Base-by-base conservation (phyloP, 2,113 vertebrate species). In the Paradoxurus hermaphroditus region DNA sequence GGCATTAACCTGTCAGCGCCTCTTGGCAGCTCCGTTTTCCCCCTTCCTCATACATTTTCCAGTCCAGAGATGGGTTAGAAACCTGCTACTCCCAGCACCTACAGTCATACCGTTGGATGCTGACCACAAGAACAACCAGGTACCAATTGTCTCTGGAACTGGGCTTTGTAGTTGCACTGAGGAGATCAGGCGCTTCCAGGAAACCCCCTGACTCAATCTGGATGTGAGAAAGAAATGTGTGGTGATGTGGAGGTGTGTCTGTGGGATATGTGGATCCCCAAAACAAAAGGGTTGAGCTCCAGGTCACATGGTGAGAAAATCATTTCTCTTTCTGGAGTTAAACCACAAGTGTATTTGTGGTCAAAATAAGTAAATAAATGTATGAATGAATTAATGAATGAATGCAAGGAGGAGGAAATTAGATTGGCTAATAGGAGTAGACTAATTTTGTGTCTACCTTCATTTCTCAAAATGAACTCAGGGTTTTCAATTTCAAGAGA, bases 41-140 rank as follows among this genome's bases (percentile, higher is more conserved):
- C 10, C 25, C 19, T 44, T 46, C 15, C 21, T 1, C 29, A 73
- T 79, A 41, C 39, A 14, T 70, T 90, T 91, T 18, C 65, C 13
- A 34, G 2, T 59, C 0, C 12, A n/a, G 27, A 41, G 34, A 31
- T 31, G n/a, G 29, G 18, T 25, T 77, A n/a, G 63, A 90, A 93
- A 41, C 10, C 27, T 4, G 31, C 29, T 1, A 0, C 18, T 59
- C 36, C 56, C 27, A 18, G 53, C 1, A 0, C 46, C 46, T 82
- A 73, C 19, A 51, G 14, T 8, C 31, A 59, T 19, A 53, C 29
- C 7, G 29, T 72, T 56, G 56, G 36, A 81, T 34, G 34, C 21
- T 92, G 75, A 72, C 53, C 67, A 46, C 4, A 5, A 72, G 77
- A 62, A 36, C n/a, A 46, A 11, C 6, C 9, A 79, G 70, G 63